Base-by-base conservation (phyloP, 2,888 invertebrate species). In the Polia nebulosa region DNA sequence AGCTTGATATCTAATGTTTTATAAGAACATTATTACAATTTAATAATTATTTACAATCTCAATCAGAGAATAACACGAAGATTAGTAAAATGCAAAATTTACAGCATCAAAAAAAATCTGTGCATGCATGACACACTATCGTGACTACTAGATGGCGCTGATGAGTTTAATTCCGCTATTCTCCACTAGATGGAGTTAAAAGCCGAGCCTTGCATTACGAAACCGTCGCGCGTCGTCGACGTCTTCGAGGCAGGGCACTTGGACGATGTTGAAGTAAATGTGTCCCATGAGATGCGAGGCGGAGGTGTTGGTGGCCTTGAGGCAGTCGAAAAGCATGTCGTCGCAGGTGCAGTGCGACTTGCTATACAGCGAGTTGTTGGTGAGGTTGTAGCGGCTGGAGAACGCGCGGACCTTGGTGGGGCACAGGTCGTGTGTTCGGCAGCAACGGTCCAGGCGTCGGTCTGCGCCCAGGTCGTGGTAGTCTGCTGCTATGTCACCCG, bases 311-410 rank as follows among this genome's bases (percentile, higher is more conserved):
- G 97, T 97, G 61, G 96, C 92, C 90, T 98, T 98, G 72, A 99
- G 96, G 91, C 99, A 99, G 27, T 97, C 96, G 90, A 97, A 98
- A 59, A 99, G 96, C 93, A 97, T 96, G 82, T 97, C 97, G 91
- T 99, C 99, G 92, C 99, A 99, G 59, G 96, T 96, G 92, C 99
- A 99, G 91, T 99, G 98, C 1, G 98, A 98, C 91, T 98, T 98
- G 89, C 98, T 98, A 92, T 98, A 98, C 44, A 98, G 91, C 0
- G 98, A 97, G 88, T 97, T 97, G 94, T 99, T 99, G 65, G 97
- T 97, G 72, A 99, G 96, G 89, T 98, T 98, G 93, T 98, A 99
- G 82, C 97, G 97, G 67, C 95, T 94, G 45, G 96, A 96, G 89
- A 97, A 97, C 22, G 97, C 97, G 78, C 96, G 94, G 47, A 97